A percentile compares a stretch with the other conserved stretches of the same genome.
phyloP scores from a whole-genome alignment of 1,140 invertebrate genomes.

The Formica selysi region DNA sequence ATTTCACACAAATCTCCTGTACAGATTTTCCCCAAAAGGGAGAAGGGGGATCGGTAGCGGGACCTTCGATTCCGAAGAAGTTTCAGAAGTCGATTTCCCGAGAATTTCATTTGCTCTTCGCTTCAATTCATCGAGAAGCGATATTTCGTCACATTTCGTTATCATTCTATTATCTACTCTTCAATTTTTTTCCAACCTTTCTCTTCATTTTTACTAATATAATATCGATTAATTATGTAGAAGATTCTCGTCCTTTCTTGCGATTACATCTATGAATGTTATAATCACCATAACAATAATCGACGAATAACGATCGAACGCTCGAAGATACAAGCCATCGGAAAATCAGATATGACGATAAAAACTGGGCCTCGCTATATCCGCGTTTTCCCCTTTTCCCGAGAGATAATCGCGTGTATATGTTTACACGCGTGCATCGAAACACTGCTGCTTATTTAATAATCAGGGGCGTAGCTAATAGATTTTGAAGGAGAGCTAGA shows the following conservation, averaged over 20 bases:
- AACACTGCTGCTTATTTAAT: constrained; percentile 24
- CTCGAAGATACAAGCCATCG: neutral
- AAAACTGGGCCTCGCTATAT: constrained; percentile 10
- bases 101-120: neutral
- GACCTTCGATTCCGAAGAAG: constrained; percentile 21
- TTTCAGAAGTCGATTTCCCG: constrained; percentile 18
- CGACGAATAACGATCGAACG: neutral
- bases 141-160: neutral
- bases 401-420: constrained; percentile 1
- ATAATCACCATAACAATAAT: neutral
- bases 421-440: constrained; percentile 16
- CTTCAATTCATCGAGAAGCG: neutral
- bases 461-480: constrained; percentile 33
- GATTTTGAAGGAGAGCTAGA: neutral
- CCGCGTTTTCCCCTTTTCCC: neutral
- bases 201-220: neutral
- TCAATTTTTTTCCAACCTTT: neutral
- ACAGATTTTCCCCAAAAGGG: neutral
- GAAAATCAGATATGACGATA: neutral
- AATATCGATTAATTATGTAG: neutral
- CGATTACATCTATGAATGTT: neutral
- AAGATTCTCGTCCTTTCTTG: neutral
- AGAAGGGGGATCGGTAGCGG: constrained; percentile 10
- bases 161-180: neutral
- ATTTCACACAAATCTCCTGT: constrained; percentile 9